phyloP scores from a whole-genome alignment of 2,113 vertebrate species.

The Aramus guarauna region DNA sequence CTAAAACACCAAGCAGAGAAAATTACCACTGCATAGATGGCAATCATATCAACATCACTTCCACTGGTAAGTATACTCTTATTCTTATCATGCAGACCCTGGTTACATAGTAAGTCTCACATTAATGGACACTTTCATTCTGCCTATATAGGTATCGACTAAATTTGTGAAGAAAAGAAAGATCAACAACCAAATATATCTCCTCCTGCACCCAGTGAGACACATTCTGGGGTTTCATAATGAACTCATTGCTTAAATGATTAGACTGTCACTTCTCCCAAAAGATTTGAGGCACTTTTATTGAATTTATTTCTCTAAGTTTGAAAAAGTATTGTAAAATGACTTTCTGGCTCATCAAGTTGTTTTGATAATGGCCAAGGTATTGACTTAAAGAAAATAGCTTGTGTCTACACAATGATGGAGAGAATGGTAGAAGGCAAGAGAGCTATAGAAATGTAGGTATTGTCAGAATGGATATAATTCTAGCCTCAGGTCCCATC shows the following conservation, averaged over 20 bases:
- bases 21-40: background rate
- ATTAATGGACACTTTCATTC: background rate
- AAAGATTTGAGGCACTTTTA: conserved; percentile 10
- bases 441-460: background rate
- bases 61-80: background rate
- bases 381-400: conserved; percentile 52
- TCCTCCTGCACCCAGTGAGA: background rate
- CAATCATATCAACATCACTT: background rate
- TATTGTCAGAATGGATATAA: background rate
- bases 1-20: background rate
- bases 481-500: background rate
- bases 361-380: conserved; percentile 10
- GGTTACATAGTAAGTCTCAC: background rate
- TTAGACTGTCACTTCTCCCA: conserved; percentile 7
- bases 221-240: background rate
- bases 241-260: conserved; percentile 24
- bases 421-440: background rate
- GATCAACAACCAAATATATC: conserved; percentile 9
- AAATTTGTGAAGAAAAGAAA: conserved; percentile 18
- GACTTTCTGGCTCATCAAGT: conserved; percentile 10
- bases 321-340: conserved; percentile 40
- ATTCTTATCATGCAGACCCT: background rate
- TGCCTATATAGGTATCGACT: background rate
- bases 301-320: conserved; percentile 31
- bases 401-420: background rate